Conservation (phyloP, 2,113 vertebrate genomes). For the Irena cyanogastra region DNA sequence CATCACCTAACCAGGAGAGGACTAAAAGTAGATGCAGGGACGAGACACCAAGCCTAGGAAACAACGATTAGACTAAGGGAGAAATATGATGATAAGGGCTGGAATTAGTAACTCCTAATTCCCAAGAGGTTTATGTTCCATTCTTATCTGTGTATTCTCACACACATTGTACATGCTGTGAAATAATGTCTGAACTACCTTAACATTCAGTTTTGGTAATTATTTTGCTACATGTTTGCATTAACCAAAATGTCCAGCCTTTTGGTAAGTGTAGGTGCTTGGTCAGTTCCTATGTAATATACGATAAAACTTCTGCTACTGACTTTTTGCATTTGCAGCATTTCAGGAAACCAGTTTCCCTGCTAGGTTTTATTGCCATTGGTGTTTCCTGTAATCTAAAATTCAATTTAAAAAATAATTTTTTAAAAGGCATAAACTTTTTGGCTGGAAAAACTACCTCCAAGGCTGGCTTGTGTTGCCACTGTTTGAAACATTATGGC, state of each 20-base stretch:
- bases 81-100: not conserved
- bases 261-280: not conserved
- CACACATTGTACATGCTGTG: accelerated
- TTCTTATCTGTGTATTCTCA: not conserved
- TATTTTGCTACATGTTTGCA: not conserved
- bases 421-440: not conserved
- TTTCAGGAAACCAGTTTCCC: not conserved
- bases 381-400: not conserved
- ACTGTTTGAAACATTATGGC: not conserved
- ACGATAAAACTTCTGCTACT: not conserved
- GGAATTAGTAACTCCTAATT: constrained; percentile 17
- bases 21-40: not conserved
- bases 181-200: not conserved
- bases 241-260: not conserved
- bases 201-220: not conserved
- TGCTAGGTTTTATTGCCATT: not conserved
- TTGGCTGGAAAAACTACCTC: not conserved
- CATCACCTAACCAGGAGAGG: not conserved
- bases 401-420: not conserved
- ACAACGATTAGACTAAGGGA: not conserved
- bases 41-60: not conserved
- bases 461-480: not conserved
- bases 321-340: not conserved
- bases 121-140: not conserved
- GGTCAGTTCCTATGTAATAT: not conserved